Percentiles rank a stretch among this genome's conserved stretches.
These are phyloP conservation scores for Acrossocheilus wenchowensis DNA, from an alignment of 2,797 vertebrate genomes.

Conservation along the genomic window DNA sequence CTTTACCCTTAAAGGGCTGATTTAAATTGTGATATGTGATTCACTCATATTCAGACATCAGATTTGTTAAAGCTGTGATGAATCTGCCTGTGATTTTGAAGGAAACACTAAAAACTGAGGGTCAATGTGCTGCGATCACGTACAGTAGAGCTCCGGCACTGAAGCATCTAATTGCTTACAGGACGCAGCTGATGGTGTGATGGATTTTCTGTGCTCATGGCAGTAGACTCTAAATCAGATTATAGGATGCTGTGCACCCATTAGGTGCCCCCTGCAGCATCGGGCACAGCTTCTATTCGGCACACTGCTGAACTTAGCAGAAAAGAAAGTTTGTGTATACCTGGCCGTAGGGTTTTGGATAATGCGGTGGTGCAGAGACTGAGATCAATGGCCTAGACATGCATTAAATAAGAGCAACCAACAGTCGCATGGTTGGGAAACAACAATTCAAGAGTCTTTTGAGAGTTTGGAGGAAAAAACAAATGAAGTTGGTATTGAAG, in stretches of 20 bases:
- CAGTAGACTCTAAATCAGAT: slow-evolving; percentile 13
- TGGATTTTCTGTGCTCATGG: slow-evolving; percentile 2
- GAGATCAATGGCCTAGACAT: slow-evolving; percentile 45
- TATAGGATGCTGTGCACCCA: slow-evolving; percentile 6
- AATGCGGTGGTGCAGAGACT: slow-evolving; percentile 17
- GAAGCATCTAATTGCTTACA: slow-evolving; percentile 39
- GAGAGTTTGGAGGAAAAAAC: neutral
- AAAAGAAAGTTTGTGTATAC: slow-evolving; percentile 37
- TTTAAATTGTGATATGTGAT: neutral
- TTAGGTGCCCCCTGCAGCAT: slow-evolving; percentile 28
- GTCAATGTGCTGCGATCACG: neutral
- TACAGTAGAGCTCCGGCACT: slow-evolving; percentile 5
- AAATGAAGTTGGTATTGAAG: neutral
- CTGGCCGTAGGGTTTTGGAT: slow-evolving; percentile 35
- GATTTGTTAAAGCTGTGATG: neutral
- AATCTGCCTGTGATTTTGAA: neutral
- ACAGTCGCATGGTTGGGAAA: neutral
- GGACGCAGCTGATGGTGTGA: neutral
- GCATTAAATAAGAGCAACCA: slow-evolving; percentile 10
- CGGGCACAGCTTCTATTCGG: slow-evolving; percentile 9
- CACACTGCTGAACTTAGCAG: slow-evolving; percentile 48
- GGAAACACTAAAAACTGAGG: slow-evolving; percentile 1
- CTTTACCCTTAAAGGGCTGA: neutral
- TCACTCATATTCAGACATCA: neutral
- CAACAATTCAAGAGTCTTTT: neutral